phyloP scores from a whole-genome alignment of 2,888 invertebrate genomes.

The Marasmarcha lunaedactyla region DNA sequence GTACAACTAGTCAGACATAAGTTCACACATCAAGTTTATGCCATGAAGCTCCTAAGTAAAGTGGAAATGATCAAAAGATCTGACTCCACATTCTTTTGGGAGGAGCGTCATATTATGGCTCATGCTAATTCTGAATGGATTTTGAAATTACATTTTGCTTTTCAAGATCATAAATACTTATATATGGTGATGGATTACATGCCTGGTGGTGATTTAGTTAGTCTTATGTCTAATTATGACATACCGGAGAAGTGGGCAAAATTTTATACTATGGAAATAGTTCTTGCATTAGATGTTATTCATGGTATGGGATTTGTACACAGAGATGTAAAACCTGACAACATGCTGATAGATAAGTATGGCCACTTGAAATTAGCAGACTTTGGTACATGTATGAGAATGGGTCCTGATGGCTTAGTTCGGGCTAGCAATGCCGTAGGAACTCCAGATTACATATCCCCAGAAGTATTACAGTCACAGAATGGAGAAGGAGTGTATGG shows the following conservation, averaged over 20 bases:
- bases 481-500: conserved; percentile 97
- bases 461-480: conserved; percentile 97
- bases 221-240: conserved; percentile 98
- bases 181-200: conserved; percentile 99
- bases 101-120: conserved; percentile 99
- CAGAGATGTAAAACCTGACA: conserved; percentile 98
- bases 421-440: conserved; percentile 98
- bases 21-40: conserved; percentile 92
- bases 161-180: conserved; percentile 96
- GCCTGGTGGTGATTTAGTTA: conserved; percentile 99
- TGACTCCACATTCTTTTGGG: conserved; percentile 99
- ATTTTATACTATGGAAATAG: conserved; percentile 98
- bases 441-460: conserved; percentile 99
- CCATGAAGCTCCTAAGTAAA: conserved; percentile 99
- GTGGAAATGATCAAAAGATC: conserved; percentile 99
- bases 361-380: conserved; percentile 99
- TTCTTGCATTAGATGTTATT: conserved; percentile 96
- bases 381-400: conserved; percentile 99
- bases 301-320: conserved; percentile 98
- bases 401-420: conserved; percentile 96
- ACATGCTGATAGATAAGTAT: conserved; percentile 94
- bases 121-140: conserved; percentile 99
- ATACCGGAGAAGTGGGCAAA: conserved; percentile 99
- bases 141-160: conserved; percentile 97
- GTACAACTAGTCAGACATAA: conserved; percentile 98